These are phyloP conservation scores for Dysmachus trigonus DNA, from an alignment of 2,888 invertebrate genomes.

Conservation along the genomic window DNA sequence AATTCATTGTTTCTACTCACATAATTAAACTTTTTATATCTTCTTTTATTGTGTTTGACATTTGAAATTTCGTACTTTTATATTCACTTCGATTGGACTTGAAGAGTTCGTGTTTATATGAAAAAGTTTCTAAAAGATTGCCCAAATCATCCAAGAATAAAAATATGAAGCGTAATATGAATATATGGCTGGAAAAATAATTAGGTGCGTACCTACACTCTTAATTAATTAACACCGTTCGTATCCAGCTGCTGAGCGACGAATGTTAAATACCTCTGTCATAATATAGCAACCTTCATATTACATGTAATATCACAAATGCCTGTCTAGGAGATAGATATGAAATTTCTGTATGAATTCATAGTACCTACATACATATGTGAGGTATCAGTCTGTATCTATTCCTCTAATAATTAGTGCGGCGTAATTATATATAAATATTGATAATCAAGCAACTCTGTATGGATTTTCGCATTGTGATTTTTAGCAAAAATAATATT, in stretches of 20 bases:
- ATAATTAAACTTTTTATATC: not conserved
- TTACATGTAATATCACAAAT: too few species aligned
- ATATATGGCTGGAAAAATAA: not conserved
- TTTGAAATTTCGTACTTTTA: not conserved
- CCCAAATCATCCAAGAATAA: not conserved
- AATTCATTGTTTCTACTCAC: not conserved
- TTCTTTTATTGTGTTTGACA: not conserved
- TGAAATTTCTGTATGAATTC: not conserved
- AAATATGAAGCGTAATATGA: not conserved
- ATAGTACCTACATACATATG: too few species aligned
- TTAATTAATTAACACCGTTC: not conserved
- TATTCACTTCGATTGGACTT: not conserved
- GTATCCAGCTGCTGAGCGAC: not conserved
- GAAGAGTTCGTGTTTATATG: not conserved
- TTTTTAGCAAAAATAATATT: too few species aligned
- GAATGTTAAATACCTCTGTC: not conserved
- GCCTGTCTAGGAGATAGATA: not conserved
- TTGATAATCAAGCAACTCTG: too few species aligned
- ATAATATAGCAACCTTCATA: too few species aligned
- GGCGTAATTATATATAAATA: too few species aligned
- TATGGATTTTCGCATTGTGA: too few species aligned
- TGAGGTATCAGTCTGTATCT: too few species aligned
- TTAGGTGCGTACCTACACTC: not conserved
- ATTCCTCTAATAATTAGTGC: too few species aligned
- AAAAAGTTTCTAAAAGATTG: not conserved